Percentiles rank a stretch among this genome's conserved stretches.
Conservation (phyloP, 2,113 vertebrate species). For the Scomber scombrus region DNA sequence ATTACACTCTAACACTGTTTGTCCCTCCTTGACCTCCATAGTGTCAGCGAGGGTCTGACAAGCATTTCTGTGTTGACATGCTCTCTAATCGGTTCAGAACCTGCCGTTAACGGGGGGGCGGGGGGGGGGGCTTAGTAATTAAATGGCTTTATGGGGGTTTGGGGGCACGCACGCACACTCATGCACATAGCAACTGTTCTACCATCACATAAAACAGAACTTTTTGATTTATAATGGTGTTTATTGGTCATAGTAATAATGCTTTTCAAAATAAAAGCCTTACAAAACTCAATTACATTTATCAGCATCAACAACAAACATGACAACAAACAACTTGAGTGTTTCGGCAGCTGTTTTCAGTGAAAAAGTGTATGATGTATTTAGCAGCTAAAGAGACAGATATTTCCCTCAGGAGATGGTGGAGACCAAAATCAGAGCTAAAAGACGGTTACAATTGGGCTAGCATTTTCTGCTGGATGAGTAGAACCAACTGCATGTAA, state of each 20-base stretch:
- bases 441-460: no score
- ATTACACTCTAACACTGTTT: neutral
- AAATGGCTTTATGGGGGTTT: conserved; percentile 39
- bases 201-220: neutral
- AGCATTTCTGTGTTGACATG: conserved; percentile 14
- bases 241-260: conserved; percentile 4
- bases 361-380: no score
- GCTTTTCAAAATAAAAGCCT: neutral
- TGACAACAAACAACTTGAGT: no score
- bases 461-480: no score
- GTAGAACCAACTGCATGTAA: no score
- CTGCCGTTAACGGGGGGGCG: conserved; percentile 40
- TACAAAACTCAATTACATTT: neutral
- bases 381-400: no score
- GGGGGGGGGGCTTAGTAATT: conserved; percentile 61
- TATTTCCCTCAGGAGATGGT: no score
- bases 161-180: neutral
- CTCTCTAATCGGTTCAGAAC: conserved; percentile 53
- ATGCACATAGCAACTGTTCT: neutral
- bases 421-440: no score
- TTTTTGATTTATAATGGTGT: conserved; percentile 3
- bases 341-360: no score
- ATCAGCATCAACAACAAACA: neutral
- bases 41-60: neutral
- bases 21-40: conserved; percentile 21